These are phyloP conservation scores for Hypena proboscidalis DNA, from an alignment of 2,888 invertebrate genomes.

Conservation along the genomic window DNA sequence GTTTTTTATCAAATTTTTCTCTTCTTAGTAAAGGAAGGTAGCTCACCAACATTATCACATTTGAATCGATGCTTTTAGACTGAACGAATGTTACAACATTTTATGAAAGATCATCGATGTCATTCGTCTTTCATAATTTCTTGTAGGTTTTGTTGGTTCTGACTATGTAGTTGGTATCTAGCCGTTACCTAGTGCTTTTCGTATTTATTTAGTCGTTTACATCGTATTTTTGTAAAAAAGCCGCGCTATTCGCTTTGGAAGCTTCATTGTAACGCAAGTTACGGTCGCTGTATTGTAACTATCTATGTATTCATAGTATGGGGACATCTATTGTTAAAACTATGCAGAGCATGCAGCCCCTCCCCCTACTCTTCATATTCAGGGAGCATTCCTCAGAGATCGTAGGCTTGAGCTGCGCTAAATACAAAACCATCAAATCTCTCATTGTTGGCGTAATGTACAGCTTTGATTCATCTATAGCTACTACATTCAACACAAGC, in stretches of 20 bases:
- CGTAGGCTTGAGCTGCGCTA: conserved; percentile 24
- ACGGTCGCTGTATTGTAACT: conserved; percentile 32
- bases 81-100: conserved; percentile 42
- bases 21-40: conserved; percentile 71
- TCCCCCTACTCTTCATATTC: conserved; percentile 46
- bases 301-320: conserved; percentile 37
- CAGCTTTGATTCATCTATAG: conserved; percentile 41
- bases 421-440: conserved; percentile 26
- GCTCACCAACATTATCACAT: conserved; percentile 57
- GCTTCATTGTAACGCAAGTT: conserved; percentile 37
- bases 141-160: conserved; percentile 46
- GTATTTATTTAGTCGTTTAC: conserved; percentile 36
- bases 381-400: conserved; percentile 36
- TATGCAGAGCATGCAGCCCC: conserved; percentile 59
- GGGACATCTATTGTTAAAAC: conserved; percentile 44
- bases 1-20: conserved; percentile 66
- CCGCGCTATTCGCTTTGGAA: conserved; percentile 40
- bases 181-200: conserved; percentile 34
- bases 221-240: conserved; percentile 34
- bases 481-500: conserved; percentile 20
- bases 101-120: conserved; percentile 35
- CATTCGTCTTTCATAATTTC: conserved; percentile 43
- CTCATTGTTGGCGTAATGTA: conserved; percentile 36
- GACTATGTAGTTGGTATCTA: conserved; percentile 44
- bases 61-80: conserved; percentile 50